Evolutionary conservation across 1,140 invertebrate species (phyloP), one percentile per base, ranked within the genome.

Genomic region (Alviniconcha marisindica): DNA sequence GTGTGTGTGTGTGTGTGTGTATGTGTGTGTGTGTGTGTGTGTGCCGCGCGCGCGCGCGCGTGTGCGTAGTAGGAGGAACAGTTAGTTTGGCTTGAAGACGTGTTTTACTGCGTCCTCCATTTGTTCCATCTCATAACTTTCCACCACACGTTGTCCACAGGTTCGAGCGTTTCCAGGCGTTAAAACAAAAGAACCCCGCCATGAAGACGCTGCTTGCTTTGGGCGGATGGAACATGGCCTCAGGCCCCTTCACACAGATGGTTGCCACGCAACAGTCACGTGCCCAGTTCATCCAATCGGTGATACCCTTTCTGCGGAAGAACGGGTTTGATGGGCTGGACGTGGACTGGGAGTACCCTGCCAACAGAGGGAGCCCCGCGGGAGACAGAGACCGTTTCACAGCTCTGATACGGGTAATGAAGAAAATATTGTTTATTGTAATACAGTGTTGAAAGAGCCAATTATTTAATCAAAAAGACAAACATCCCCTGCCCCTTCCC

Each of bases 141-240:
- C 24, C 28, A 24, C 24, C 24, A 12, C 10, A n/a, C 60, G 7
- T 31, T 63, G 4, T 63, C 60, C 28, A 24, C 77, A 85, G 84
- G 78, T 83, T 73, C 28, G 24, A 56, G 14, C 28, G 60, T 18
- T 81, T 85, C 31, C 63, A 60, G 28, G 81, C 28, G 0, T 93
- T 99, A 48, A 98, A 98, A 93, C 96, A 96, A 0, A 97, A 97
- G 93, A 99, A 99, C 94, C 97, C 97, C 88, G 95, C 97, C 77
- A 91, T 99, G 86, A 98, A 98, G 93, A 97, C 97, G 0, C 93
- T 99, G 93, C 94, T 99, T 80, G 97, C 98, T 3, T 97, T 99
- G 84, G 98, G 98, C 14, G 98, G 98, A 0, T 99, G 97, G 97
- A 98, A 98, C 90, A 97, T 98, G 92, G 97, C 97, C 24, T 98